Evolutionary conservation across 2,888 invertebrate species (phyloP).

Genomic region (Morpho achilles): DNA sequence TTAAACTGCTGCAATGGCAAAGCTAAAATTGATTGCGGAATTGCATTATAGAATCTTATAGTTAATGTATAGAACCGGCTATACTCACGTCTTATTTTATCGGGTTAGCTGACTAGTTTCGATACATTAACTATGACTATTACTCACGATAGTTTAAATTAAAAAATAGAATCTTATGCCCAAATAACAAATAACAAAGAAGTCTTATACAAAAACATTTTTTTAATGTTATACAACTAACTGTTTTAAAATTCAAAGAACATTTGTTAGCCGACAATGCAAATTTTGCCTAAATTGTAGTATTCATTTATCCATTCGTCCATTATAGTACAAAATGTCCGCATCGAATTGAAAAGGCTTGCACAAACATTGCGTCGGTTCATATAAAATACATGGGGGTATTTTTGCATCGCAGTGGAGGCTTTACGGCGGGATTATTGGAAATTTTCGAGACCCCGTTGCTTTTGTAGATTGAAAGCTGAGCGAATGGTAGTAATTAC

Average conservation of each 20-base stretch:
- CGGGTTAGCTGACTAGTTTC: too few relatives aligned
- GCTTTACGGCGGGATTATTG: conserved; percentile 17
- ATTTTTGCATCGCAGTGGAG: conserved; percentile 12
- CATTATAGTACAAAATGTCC: conserved; percentile 10
- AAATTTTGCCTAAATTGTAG: conserved; percentile 8
- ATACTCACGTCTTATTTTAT: too few relatives aligned
- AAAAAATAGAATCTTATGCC: too few relatives aligned
- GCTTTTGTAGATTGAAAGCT: conserved; percentile 16
- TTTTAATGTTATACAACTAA: background rate
- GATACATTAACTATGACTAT: too few relatives aligned
- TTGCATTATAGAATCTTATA: too few relatives aligned
- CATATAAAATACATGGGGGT: conserved; percentile 22
- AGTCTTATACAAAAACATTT: too few relatives aligned
- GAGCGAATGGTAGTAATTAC: background rate
- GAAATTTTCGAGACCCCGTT: conserved; percentile 18
- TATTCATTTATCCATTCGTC: conserved; percentile 16
- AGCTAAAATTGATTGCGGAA: too few relatives aligned
- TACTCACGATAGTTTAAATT: too few relatives aligned
- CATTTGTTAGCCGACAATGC: conserved; percentile 1
- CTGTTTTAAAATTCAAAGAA: background rate
- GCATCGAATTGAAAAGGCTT: conserved; percentile 19
- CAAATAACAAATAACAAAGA: too few relatives aligned
- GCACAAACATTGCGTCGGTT: conserved; percentile 24
- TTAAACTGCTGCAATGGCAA: too few relatives aligned
- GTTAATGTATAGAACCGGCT: too few relatives aligned